Evolutionary conservation across 2,797 vertebrate genomes (phyloP), one percentile per base, ranked within the genome.

Genomic region (Peromyscus melanophrys): DNA sequence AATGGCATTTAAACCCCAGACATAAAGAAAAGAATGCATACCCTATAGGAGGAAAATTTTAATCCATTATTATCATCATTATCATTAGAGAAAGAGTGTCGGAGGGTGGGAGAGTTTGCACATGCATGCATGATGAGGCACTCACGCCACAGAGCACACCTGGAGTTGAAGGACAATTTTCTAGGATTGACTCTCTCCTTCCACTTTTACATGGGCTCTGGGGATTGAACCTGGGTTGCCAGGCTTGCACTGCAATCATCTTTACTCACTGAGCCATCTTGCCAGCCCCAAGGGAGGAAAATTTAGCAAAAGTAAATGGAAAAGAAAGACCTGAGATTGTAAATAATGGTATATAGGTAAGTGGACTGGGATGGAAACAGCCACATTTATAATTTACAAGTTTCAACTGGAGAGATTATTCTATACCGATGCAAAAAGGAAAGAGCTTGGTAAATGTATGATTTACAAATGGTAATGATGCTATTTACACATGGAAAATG

Each of bases 1-100:
- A 88, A 83, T 86, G 17, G 92, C 81, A 95, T 85, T 71, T 84
- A 93, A 97, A 96, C 78, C 43, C 29, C 61, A 59, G 34, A 71
- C 8, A 57, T 89, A 57, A 95, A 89, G 27, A 46, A 87, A 96
- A 82, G 16, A 25, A 87, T 31, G 55, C 17, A 90, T 40, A 49
- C 7, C 55, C 4, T 29, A 2, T 13, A n/a, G 49, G 40, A 27
- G 13, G 37, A 13, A 40, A 37, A 40, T 61, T 61, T 29, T 80
- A 57, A 55, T 57, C 31, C n/a, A n/a, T 55, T 80, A n/a, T 55
- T 11, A 34, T 80, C 9, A 31, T 73, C 37, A 27, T 8, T 31
- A 21, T 77, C 13, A 29, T 76, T 40, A 52, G 46, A 78, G 49
- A 75, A 23, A 43, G 37, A 6, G 23, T n/a, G 31, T 69, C 77